phyloP scores from a whole-genome alignment of 2,113 vertebrate species.

The Mungos mungo region DNA sequence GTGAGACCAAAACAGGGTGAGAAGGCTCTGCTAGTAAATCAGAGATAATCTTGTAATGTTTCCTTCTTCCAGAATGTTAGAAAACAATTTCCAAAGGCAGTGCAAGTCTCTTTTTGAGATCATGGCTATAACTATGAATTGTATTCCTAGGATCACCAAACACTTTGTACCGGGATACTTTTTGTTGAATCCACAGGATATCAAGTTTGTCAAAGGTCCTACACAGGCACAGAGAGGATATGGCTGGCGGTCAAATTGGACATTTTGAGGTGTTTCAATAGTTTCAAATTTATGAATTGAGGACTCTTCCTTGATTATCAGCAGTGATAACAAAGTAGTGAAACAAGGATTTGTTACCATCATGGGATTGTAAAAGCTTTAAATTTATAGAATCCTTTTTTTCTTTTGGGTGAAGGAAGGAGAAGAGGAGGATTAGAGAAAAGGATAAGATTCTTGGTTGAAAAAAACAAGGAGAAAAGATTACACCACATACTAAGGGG shows the following conservation, averaged over 20 bases:
- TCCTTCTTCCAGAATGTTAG: not conserved
- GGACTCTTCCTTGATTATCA: slow-evolving; percentile 1
- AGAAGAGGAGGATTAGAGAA: not conserved
- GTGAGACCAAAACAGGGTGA: not conserved
- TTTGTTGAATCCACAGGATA: not conserved
- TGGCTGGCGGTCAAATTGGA: not conserved
- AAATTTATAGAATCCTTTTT: not conserved
- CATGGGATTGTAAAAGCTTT: not conserved
- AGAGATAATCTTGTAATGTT: not conserved
- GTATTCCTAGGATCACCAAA: not conserved
- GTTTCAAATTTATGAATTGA: not conserved
- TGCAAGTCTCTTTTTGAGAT: not conserved
- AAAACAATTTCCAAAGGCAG: slow-evolving; percentile 3
- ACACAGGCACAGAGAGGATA: not conserved
- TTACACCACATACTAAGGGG: not conserved
- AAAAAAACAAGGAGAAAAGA: slow-evolving; percentile 31
- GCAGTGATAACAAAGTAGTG: not conserved
- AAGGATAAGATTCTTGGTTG: not conserved
- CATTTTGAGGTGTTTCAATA: not conserved
- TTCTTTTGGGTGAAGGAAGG: not conserved
- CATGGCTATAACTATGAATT: not conserved
- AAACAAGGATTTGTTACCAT: not conserved
- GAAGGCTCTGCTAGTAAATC: not conserved
- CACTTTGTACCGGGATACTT: not conserved
- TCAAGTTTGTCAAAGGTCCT: not conserved